Evolutionary conservation across 92 coral and sea anemone species (phyloP).

Genomic region (Anthopleura xanthogrammica): DNA sequence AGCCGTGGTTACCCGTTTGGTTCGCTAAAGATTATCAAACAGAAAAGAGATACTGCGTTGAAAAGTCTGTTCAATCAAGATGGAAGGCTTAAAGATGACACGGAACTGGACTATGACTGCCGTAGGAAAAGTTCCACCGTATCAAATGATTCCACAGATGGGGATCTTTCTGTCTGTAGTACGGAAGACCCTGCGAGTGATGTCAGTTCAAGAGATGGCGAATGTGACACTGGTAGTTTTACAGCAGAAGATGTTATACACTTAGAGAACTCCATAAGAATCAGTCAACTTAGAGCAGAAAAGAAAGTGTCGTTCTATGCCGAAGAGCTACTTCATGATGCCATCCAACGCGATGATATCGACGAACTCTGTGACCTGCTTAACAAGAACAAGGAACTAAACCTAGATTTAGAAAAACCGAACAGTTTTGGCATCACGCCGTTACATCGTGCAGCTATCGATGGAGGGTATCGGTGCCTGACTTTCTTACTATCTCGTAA

Average conservation of each 20-base stretch:
- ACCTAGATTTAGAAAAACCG: conserved; percentile 39
- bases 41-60: conserved; percentile 7
- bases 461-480: conserved; percentile 75
- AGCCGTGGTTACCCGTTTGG: background rate
- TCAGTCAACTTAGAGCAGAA: background rate
- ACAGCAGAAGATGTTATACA: background rate
- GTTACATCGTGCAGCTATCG: conserved; percentile 80
- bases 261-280: background rate
- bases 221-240: background rate
- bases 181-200: too few relatives aligned
- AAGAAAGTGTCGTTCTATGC: conserved; percentile 20
- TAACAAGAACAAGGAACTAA: conserved; percentile 23
- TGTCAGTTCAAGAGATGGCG: too few relatives aligned
- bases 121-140: conserved; percentile 2
- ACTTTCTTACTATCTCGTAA: conserved; percentile 66
- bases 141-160: background rate
- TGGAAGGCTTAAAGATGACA: background rate
- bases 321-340: conserved; percentile 35
- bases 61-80: conserved; percentile 17
- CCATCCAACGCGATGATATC: conserved; percentile 57
- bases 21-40: conserved; percentile 20
- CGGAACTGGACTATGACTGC: background rate
- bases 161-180: background rate
- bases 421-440: conserved; percentile 65
- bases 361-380: conserved; percentile 46